Evolutionary conservation across 2,888 invertebrate genomes (phyloP).

Genomic region (Pecten maximus): DNA sequence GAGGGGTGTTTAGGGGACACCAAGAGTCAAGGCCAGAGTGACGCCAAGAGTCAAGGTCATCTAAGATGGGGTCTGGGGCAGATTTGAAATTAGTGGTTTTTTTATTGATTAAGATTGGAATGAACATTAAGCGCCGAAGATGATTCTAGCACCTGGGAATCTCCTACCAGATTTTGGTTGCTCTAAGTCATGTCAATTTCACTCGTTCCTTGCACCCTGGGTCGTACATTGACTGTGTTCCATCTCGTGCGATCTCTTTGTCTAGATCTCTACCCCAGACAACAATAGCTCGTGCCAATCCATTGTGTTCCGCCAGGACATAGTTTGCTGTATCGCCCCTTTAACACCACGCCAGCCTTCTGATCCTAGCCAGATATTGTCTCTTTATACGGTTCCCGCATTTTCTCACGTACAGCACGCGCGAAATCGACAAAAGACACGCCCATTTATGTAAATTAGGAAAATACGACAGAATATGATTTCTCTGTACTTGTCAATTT

Average conservation of each 20-base stretch:
- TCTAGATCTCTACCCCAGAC: too few species aligned
- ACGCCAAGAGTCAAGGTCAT: too few species aligned
- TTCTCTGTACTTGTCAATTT: not conserved
- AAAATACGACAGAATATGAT: not conserved
- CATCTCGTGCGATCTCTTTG: not conserved
- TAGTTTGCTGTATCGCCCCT: not conserved
- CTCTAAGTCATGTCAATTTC: too few species aligned
- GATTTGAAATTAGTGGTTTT: too few species aligned
- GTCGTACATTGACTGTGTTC: not conserved
- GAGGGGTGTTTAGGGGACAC: too few species aligned
- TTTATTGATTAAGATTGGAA: too few species aligned
- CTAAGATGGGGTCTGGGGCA: too few species aligned
- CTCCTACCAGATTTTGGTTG: too few species aligned
- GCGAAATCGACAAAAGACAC: not conserved
- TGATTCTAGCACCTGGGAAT: too few species aligned
- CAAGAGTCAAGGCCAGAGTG: too few species aligned
- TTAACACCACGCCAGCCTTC: not conserved
- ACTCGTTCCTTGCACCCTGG: not conserved
- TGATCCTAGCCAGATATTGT: not conserved
- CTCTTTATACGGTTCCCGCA: not conserved
- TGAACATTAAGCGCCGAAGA: too few species aligned
- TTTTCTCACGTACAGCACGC: conserved; percentile 30
- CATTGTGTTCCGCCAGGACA: not conserved
- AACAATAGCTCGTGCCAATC: not conserved
- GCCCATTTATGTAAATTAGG: not conserved